Evolutionary conservation across 2,888 invertebrate genomes (phyloP).

Genomic region (Gymnosoma rotundatum): DNA sequence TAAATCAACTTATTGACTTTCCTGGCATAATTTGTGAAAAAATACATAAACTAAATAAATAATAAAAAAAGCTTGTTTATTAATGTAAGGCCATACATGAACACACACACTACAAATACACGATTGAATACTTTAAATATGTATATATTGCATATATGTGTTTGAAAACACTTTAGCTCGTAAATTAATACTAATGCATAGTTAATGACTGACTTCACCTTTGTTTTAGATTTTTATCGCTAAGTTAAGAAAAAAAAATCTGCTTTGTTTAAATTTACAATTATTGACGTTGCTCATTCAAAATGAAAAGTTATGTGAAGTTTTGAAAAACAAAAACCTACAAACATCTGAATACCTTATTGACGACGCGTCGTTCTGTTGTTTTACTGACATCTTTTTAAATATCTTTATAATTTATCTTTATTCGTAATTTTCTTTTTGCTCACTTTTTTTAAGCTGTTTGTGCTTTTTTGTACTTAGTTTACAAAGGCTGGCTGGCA

Average conservation of each 20-base stretch:
- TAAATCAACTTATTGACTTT: no score
- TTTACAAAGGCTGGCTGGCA: no score
- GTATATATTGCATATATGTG: neutral
- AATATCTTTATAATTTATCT: no score
- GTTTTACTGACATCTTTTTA: no score
- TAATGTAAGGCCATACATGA: slow-evolving; percentile 24
- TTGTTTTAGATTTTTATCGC: slow-evolving; percentile 49
- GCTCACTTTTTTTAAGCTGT: no score
- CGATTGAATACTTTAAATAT: neutral
- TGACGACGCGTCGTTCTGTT: no score
- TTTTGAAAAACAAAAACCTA: no score
- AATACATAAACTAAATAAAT: neutral
- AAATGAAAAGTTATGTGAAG: no score
- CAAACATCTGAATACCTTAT: no score
- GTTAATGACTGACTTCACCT: slow-evolving; percentile 60
- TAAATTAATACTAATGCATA: neutral
- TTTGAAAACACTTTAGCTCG: neutral
- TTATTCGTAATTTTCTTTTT: no score
- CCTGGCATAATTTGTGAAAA: no score
- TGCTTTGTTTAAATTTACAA: slow-evolving; percentile 8
- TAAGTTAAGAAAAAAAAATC: slow-evolving; percentile 15
- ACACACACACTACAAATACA: neutral
- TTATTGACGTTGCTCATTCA: neutral
- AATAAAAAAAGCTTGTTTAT: neutral
- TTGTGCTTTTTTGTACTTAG: no score